Percentiles rank a stretch among this genome's conserved stretches.
Evolutionary conservation across 2,113 vertebrate species (phyloP).

Genomic region (Chitala chitala): DNA sequence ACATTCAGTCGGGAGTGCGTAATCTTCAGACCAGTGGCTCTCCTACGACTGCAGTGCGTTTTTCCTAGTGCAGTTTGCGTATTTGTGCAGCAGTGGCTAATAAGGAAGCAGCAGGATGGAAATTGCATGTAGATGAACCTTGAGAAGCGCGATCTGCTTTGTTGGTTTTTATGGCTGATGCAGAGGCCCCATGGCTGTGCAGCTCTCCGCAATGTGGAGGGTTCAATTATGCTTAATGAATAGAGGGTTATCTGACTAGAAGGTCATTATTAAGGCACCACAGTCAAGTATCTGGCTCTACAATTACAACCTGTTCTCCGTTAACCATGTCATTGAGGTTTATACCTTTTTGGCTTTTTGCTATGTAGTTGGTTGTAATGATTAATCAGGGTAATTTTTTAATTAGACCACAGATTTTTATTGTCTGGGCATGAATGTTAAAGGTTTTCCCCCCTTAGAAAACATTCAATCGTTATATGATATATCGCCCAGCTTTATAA

Average conservation of each 20-base stretch:
- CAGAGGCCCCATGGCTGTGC: conserved; percentile 34
- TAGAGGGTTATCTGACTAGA: conserved; percentile 26
- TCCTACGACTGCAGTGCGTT: not conserved
- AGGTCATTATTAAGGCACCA: conserved; percentile 36
- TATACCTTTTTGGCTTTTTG: not conserved
- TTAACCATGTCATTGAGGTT: too few species aligned
- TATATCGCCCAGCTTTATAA: too few species aligned
- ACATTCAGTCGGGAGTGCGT: not conserved
- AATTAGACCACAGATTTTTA: too few species aligned
- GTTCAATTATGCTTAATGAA: conserved; percentile 37
- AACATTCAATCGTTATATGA: too few species aligned
- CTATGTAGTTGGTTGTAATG: not conserved
- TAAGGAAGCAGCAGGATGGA: conserved; percentile 40
- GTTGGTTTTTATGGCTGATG: conserved; percentile 30
- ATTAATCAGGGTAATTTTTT: too few species aligned
- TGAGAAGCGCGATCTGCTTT: conserved; percentile 23
- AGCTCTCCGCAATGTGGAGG: conserved; percentile 31
- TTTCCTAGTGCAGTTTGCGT: not conserved
- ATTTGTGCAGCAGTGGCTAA: conserved; percentile 34
- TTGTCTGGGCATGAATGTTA: too few species aligned
- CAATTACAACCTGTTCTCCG: too few species aligned
- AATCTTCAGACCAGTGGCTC: not conserved
- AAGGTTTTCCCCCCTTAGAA: too few species aligned
- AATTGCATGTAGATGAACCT: conserved; percentile 48
- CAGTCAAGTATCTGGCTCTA: not conserved